These are phyloP conservation scores for Halichoerus grypus DNA, from an alignment of 2,113 vertebrate genomes.

Conservation along the genomic window DNA sequence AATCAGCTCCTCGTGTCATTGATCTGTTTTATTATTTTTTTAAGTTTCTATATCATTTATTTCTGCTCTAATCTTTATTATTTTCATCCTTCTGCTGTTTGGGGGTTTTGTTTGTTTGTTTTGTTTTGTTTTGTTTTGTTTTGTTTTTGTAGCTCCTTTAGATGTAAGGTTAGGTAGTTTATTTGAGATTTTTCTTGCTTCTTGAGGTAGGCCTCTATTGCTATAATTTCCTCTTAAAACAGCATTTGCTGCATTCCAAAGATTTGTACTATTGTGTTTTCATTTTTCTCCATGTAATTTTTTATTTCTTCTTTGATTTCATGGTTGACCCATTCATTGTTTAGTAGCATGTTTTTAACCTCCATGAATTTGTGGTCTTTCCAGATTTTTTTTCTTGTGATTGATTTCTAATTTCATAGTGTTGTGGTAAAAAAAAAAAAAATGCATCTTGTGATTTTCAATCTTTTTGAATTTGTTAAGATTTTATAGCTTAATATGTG, in stretches of 20 bases:
- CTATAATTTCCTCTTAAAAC: background rate
- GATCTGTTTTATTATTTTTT: background rate
- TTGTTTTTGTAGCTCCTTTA: background rate
- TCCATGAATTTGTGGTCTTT: background rate
- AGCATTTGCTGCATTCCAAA: background rate
- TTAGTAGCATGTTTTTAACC: background rate
- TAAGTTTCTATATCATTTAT: too few relatives aligned
- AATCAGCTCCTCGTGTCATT: background rate
- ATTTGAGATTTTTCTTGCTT: background rate
- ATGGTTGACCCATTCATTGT: background rate
- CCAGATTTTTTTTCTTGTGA: background rate
- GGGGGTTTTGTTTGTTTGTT: background rate
- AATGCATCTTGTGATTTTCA: background rate
- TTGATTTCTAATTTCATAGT: background rate
- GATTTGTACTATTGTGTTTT: background rate
- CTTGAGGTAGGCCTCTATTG: background rate
- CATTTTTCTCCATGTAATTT: background rate
- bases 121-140: background rate
- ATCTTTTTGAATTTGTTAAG: background rate
- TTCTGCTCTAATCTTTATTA: background rate
- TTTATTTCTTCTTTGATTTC: background rate
- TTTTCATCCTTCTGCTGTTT: background rate
- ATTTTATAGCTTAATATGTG: background rate
- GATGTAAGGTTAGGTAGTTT: background rate
- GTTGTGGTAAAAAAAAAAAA: background rate